Evolutionary conservation across 2,888 invertebrate species (phyloP), one percentile per base, ranked within the genome.

Genomic region (Cheilosia variabilis): DNA sequence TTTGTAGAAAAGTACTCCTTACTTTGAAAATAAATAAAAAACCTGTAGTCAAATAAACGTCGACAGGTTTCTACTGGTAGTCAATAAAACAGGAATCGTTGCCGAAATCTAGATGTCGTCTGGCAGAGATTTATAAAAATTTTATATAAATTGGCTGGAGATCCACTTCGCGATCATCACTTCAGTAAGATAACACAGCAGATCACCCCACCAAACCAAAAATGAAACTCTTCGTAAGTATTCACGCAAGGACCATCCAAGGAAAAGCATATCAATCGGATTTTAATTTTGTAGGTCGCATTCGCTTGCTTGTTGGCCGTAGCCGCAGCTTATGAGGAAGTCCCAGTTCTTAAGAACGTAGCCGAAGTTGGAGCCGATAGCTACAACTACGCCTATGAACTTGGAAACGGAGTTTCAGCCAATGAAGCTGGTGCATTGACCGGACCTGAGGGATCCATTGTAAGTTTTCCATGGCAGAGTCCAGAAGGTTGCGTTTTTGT

Each of bases 131-230:
- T 84, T 63, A 69, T 80, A 84, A 80, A 80, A 84, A 84, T 63
- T 84, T 84, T 63, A 69, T 84, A 84, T 84, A 84, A 84, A 84
- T 57, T 80, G 80, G 65, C 19, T 47, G 60, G 60, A 58, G 71
- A 55, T 69, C 63, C 50, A 57, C 69, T 78, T 57, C 27, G 15
- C 55, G 50, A 76, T 71, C 75, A 84, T 80, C 80, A 84, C 75
- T 80, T 80, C 68, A 68, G 73, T 80, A 68, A 68, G 80, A 73
- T 73, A 80, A 68, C 66, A 73, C 60, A 80, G 73, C 68, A 80
- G 69, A 53, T 34, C 41, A 41, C 19, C 53, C 19, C 66, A 69
- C 43, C 57, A 50, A 47, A 78, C 31, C 52, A 17, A 79, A 78
- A 37, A 79, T 79, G 78, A 79, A 79, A 79, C 72, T 79, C 78